A percentile compares a stretch with the other conserved stretches of the same genome.
Conservation (phyloP, 2,888 invertebrate species). For the Drosophila melanosoma region DNA sequence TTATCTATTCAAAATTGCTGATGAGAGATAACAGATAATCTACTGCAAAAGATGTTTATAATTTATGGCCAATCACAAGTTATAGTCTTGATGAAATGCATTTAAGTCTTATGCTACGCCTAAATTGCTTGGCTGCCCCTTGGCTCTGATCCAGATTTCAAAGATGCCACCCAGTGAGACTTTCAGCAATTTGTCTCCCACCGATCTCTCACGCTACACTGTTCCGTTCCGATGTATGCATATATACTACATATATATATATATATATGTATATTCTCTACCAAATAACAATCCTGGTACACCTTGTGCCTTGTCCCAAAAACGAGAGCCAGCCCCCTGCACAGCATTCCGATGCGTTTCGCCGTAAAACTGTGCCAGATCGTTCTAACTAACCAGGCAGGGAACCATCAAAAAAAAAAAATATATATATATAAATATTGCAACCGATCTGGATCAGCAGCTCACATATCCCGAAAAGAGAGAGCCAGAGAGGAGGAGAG, state of each 20-base stretch:
- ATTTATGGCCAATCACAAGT: background rate
- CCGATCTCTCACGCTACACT: constrained; percentile 41
- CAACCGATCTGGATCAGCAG: constrained; percentile 73
- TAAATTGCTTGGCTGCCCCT: constrained; percentile 11
- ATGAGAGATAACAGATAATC: background rate
- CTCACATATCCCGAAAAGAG: constrained; percentile 32
- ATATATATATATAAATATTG: constrained; percentile 39
- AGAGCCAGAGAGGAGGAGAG: constrained; percentile 1
- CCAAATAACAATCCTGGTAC: constrained; percentile 34
- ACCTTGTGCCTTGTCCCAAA: constrained; percentile 11
- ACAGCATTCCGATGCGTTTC: constrained; percentile 66
- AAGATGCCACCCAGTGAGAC: constrained; percentile 38
- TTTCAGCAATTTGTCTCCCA: constrained; percentile 16
- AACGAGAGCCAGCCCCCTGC: constrained; percentile 40
- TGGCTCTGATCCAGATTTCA: background rate
- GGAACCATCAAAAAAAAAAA: constrained; percentile 16
- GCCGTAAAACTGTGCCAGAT: constrained; percentile 61
- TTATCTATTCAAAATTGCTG: background rate
- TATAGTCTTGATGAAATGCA: background rate
- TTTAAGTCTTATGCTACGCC: background rate
- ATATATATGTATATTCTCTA: background rate
- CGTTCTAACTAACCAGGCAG: constrained; percentile 16
- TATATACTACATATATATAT: background rate
- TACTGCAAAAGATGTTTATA: background rate
- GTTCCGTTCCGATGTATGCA: constrained; percentile 6